Conservation (phyloP, 2,113 vertebrate species). For the Phyllostomus hastatus region DNA sequence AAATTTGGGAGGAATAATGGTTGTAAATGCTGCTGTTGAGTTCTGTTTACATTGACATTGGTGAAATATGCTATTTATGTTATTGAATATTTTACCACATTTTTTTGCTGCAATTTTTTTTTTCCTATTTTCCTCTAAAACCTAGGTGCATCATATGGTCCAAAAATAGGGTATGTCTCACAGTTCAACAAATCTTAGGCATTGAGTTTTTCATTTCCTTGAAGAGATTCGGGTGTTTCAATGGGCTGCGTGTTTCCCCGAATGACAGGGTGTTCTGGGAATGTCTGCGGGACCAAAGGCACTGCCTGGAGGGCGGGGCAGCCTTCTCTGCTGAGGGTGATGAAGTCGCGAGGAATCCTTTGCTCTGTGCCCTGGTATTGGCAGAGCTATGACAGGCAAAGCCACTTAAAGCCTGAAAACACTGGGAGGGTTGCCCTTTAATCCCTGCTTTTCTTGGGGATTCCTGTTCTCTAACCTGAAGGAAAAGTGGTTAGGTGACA, state of each 20-base stretch:
- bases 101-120: too few species aligned
- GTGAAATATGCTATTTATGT: too few species aligned
- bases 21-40: too few species aligned
- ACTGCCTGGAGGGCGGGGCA: neutral
- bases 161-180: neutral
- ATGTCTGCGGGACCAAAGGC: neutral
- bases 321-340: neutral
- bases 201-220: neutral
- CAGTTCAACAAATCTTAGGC: neutral
- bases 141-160: too few species aligned
- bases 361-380: neutral
- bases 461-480: neutral
- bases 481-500: neutral
- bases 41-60: too few species aligned
- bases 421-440: neutral
- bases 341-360: neutral
- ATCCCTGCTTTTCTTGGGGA: neutral
- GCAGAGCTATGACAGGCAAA: neutral
- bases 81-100: too few species aligned
- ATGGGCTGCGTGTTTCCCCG: neutral
- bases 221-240: neutral
- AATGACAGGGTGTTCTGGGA: neutral
- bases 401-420: neutral
- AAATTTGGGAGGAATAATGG: too few species aligned
- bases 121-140: too few species aligned